Percentiles rank a stretch among this genome's conserved stretches.
Conservation (phyloP, 2,113 vertebrate genomes). For the Mustela lutreola region DNA sequence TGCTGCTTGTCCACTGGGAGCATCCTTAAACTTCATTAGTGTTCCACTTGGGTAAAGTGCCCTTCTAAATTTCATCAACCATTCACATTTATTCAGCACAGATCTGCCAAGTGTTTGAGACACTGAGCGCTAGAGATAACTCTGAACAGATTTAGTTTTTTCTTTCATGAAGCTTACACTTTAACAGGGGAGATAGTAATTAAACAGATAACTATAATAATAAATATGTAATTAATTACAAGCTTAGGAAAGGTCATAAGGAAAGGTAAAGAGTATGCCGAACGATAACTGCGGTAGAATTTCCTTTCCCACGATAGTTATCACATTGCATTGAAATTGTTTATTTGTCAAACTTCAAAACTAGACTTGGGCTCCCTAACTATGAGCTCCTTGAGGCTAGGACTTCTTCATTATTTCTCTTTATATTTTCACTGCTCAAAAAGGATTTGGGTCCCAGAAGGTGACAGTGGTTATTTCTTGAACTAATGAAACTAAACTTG, state of each 20-base stretch:
- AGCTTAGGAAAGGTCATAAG: conserved; percentile 38
- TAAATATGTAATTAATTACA: conserved; percentile 53
- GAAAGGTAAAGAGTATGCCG: not conserved
- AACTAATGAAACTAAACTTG: not conserved
- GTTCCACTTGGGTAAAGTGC: not conserved
- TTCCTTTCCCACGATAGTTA: not conserved
- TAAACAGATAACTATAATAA: conserved; percentile 44
- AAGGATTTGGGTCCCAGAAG: not conserved
- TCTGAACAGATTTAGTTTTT: not conserved
- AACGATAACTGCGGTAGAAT: not conserved
- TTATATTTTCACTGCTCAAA: not conserved
- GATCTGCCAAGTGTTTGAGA: conserved; percentile 50
- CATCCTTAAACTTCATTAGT: not conserved
- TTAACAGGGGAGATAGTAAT: not conserved
- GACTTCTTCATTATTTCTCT: not conserved
- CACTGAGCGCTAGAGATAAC: not conserved
- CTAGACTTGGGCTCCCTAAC: not conserved
- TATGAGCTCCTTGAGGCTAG: not conserved
- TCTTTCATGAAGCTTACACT: not conserved
- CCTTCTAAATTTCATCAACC: conserved; percentile 2
- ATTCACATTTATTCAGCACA: conserved; percentile 2
- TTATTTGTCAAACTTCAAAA: not conserved
- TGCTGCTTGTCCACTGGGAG: not conserved
- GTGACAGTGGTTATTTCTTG: not conserved
- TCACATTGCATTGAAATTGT: not conserved